Conservation (phyloP, 2,797 vertebrate genomes). For the Crocidura indochinensis region DNA sequence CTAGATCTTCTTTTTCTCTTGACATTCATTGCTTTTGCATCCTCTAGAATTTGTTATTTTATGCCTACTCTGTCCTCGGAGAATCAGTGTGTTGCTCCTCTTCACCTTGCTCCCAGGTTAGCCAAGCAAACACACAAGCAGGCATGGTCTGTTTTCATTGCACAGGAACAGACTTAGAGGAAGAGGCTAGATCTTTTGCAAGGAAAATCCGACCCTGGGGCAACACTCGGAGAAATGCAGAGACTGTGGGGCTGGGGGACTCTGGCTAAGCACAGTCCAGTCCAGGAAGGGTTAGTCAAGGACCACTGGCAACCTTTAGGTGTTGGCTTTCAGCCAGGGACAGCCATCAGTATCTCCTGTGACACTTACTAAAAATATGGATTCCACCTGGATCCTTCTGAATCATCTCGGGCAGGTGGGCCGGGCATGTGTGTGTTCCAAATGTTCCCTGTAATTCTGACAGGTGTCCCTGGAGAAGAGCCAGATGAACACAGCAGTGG, state of each 20-base stretch:
- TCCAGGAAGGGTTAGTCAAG: conserved; percentile 24
- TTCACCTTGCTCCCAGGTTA: neutral
- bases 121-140: neutral
- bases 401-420: conserved; percentile 73
- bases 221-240: neutral
- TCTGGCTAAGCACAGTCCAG: neutral
- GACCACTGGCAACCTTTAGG: conserved; percentile 61
- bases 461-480: conserved; percentile 81
- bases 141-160: neutral
- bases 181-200: neutral
- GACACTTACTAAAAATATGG: conserved; percentile 79
- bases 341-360: conserved; percentile 65
- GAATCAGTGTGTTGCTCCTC: neutral
- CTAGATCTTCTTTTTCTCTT: neutral
- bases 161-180: neutral
- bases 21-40: neutral
- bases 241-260: neutral
- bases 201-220: neutral
- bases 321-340: conserved; percentile 16
- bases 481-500: conserved; percentile 54
- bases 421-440: conserved; percentile 41
- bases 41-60: conserved; percentile 52
- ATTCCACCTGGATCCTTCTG: conserved; percentile 57
- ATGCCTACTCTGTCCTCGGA: conserved; percentile 7
- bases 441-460: conserved; percentile 74